Base-by-base conservation (phyloP, 2,888 invertebrate genomes). In the Agrochola circellaris region DNA sequence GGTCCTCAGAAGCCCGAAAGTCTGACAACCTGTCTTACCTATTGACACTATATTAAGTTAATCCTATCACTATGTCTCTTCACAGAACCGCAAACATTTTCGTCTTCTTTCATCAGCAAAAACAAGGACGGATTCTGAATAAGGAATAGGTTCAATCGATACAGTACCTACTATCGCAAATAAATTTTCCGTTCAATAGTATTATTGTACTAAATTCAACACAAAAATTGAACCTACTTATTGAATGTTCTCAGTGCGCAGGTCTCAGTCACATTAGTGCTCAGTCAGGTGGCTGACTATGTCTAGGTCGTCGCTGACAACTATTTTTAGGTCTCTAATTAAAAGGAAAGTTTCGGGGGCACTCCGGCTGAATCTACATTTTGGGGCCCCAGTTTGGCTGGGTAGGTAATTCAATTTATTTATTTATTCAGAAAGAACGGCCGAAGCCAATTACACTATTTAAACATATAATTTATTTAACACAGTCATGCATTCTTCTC, bases 241-340 rank as follows among this genome's bases (percentile, higher is more conserved):
- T 51, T 20, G 20, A 91, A 86, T 89, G 79, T 23, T 64, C 73
- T 42, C 70, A 90, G 71, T 90, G 91, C 91, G 91, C 91, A 91
- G 73, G 91, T 87, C 90, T 73, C 73, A 62, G 17, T n/a, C 58
- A 51, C 54, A 71, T 82, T 76, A 70, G 78, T 74, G 65, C 38
- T 75, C 56, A 60, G 42, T 51, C 73, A 81, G 80, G 64, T 72
- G 74, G 9, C 61, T 13, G 13, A 20, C 68, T 48, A 45, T 64
- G 70, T 54, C 54, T 64, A 67, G 60, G 61, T 70, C 70, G 67
- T 71, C 69, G 78, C 60, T 72, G 34, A 64, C n/a, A 26, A 65
- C 74, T 85, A 85, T 81, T 81, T 78, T 78, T 78, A 75, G 83
- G 71, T 69, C 48, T 54, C 34, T 75, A 72, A 77, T 81, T 81